Conservation (phyloP, 2,888 invertebrate species). For the Colostygia pectinataria region DNA sequence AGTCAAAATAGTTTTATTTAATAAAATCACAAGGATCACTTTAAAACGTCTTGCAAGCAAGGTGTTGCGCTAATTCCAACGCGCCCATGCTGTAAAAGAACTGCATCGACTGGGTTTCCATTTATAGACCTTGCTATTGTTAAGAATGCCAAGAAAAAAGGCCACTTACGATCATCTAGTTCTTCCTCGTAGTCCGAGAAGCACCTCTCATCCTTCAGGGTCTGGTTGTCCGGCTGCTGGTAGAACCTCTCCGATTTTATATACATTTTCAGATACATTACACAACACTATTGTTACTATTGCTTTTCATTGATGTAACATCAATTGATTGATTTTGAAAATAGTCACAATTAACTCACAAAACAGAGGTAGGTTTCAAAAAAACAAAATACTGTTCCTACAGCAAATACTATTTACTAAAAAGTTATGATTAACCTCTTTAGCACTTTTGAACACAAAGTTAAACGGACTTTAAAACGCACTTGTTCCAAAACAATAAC, state of each 20-base stretch:
- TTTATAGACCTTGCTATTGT: too few species aligned
- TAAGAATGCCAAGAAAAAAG: constrained; percentile 1
- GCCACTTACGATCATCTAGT: constrained; percentile 64
- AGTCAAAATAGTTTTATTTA: too few species aligned
- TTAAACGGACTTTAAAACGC: background rate
- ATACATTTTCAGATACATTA: constrained; percentile 77
- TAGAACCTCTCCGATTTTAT: constrained; percentile 76
- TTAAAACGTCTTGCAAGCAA: too few species aligned
- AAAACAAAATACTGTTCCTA: background rate
- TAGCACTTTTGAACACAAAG: constrained; percentile 1
- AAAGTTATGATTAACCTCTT: too few species aligned
- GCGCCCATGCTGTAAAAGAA: too few species aligned
- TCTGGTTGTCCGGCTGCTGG: constrained; percentile 65
- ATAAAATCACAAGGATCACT: too few species aligned
- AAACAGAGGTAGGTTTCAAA: background rate
- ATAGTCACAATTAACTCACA: background rate
- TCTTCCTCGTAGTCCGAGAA: constrained; percentile 75
- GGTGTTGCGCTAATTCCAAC: too few species aligned
- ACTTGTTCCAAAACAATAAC: constrained; percentile 5
- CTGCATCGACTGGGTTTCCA: too few species aligned
- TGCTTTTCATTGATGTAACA: constrained; percentile 23
- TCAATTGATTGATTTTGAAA: background rate
- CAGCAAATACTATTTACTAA: background rate
- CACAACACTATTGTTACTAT: constrained; percentile 31
- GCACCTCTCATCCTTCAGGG: constrained; percentile 64